Evolutionary conservation across 1,140 invertebrate species (phyloP).

Genomic region (Sweltsa coloradensis): DNA sequence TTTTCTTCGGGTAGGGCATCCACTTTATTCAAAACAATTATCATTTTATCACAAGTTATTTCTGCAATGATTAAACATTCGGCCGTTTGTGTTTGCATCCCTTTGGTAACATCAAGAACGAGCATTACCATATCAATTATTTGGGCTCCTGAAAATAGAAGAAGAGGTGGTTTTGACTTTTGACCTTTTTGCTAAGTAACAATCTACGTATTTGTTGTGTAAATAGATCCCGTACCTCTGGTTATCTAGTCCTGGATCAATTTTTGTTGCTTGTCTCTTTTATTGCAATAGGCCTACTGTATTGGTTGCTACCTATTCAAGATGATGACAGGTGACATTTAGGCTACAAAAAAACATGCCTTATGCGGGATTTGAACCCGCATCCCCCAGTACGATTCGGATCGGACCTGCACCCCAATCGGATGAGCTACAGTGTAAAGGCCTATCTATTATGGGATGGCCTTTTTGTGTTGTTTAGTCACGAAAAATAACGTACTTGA

Average conservation of each 20-base stretch:
- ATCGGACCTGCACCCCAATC: too few relatives aligned
- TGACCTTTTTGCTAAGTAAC: neutral
- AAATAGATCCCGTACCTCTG: neutral
- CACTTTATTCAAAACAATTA: slow-evolving; percentile 65
- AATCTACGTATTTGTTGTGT: neutral
- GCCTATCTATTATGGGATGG: too few relatives aligned
- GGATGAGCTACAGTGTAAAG: too few relatives aligned
- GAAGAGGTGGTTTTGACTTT: neutral
- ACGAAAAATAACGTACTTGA: too few relatives aligned
- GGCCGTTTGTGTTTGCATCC: slow-evolving; percentile 68
- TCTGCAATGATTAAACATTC: slow-evolving; percentile 68
- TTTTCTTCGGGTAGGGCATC: slow-evolving; percentile 45
- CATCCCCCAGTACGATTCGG: too few relatives aligned
- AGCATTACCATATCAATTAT: slow-evolving; percentile 69
- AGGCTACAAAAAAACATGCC: too few relatives aligned
- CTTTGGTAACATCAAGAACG: slow-evolving; percentile 61
- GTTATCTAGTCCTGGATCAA: slow-evolving; percentile 9
- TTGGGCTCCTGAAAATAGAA: slow-evolving; percentile 38
- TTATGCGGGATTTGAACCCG: too few relatives aligned
- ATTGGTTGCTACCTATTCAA: too few relatives aligned
- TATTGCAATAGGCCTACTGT: too few relatives aligned
- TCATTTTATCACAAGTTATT: slow-evolving; percentile 48
- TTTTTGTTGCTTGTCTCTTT: slow-evolving; percentile 4
- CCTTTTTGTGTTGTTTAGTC: too few relatives aligned
- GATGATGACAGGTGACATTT: too few relatives aligned